Base-by-base conservation (phyloP, 2,888 invertebrate species). In the Latheticus oryzae region DNA sequence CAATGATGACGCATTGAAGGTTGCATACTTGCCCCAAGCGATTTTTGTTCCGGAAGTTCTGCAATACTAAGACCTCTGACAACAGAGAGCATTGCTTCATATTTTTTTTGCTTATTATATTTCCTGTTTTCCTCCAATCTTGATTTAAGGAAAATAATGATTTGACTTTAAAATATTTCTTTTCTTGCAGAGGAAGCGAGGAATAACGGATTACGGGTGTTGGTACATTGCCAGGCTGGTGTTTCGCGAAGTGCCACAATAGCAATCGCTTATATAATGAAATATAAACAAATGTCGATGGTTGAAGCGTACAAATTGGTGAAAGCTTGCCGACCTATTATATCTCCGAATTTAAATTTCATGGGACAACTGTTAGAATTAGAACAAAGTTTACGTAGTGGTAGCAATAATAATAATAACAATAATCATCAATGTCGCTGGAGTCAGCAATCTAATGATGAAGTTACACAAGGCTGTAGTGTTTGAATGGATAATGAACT, bases 221-320 rank as follows among this genome's bases (percentile, higher is more conserved):
- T 97, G 73, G 89, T 97, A 58, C 97, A 97, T 79, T 97, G 97
- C 78, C 96, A 96, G 74, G 96, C 95, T 42, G 97, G 97, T 43
- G 92, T 97, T 40, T 96, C 95, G 50, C 85, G 96, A 65, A 95
- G 95, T 63, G 95, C 96, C 61, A 96, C 96, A 61, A 87, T 97
- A 75, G 94, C 95, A 73, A 95, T 97, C 73, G 95, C 96, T 38
- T 97, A 93, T 81, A 86, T 96, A 70, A 95, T 97, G 93, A 89
- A 91, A 71, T 90, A 92, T 79, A 89, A 90, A 75, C 86, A 87
- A 58, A 78, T 94, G 76, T 87, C 89, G 24, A 91, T 91, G 82
- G 85, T 91, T 32, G 93, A 96, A 73, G 95, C 95, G 0, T 95
- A 90, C 80, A 87, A 89, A 69, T 85, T 89, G 74, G 96, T 97